Evolutionary conservation across 2,797 vertebrate genomes (phyloP), one percentile per base, ranked within the genome.

Genomic region (Bryconaethiops microstoma): DNA sequence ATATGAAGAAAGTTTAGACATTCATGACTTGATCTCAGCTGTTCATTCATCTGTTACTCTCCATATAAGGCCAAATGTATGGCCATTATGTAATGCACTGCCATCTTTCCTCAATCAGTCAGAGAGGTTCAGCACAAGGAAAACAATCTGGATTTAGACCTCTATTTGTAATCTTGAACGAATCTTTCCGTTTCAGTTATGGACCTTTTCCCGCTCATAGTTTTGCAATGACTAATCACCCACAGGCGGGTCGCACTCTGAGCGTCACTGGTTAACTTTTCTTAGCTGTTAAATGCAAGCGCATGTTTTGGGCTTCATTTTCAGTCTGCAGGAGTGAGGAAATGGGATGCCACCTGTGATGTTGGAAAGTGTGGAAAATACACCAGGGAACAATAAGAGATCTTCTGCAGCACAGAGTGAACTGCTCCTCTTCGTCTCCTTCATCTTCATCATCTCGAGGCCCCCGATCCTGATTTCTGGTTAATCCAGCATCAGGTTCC

Each of bases 211-310:
- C n/a, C 68, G 42, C 54, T 79, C 19, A 75, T 67, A 79, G 2
- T 17, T 76, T 59, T 64, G 16, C 19, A 14, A 59, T 54, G 45
- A 25, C 29, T 79, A 19, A 78, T 77, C 77, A 75, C 69, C 71
- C 65, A 70, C 21, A 39, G 57, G 64, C 40, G 50, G 48, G 17
- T 69, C 55, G 65, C 65, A 54, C 40, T 80, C 2, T 73, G 42
- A 50, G 29, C 1, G 65, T 82, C 45, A 82, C 54, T 72, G 23
- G 75, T 80, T 77, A 76, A 82, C 71, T 39, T 12, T 4, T 69
- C 23, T 71, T 64, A 7, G 10, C 59, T 76, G 50, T 74, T 79
- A 71, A 40, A 55, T 50, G 54, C 54, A 77, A 62, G 72, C 50
- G 52, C 55, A 52, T 55, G 21, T n/a, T 72, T 79, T 68, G 39